Evolutionary conservation across 35 echinoderm and acorn worm genomes (phyloP).

Genomic region (Patiria miniata): DNA sequence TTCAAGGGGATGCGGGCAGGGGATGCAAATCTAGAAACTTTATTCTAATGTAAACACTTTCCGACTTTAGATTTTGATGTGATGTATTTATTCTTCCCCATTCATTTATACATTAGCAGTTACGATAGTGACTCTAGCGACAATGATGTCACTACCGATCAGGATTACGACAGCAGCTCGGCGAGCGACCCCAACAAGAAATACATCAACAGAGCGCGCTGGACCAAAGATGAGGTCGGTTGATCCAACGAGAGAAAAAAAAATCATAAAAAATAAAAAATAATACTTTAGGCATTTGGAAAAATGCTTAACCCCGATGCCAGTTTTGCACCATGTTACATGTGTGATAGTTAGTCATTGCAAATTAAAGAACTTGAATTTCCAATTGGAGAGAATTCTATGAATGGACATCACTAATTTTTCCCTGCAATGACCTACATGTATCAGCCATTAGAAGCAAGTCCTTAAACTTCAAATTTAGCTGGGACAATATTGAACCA

Average conservation of each 20-base stretch:
- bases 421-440: too few relatives aligned
- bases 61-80: too few relatives aligned
- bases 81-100: too few relatives aligned
- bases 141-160: background rate
- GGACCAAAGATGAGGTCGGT: constrained; percentile 36
- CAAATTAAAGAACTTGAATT: background rate
- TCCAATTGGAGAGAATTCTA: background rate
- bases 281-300: background rate
- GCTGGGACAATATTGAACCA: too few relatives aligned
- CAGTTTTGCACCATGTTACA: background rate
- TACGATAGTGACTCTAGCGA: constrained; percentile 45
- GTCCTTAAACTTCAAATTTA: too few relatives aligned
- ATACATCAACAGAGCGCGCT: constrained; percentile 38
- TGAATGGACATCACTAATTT: too few relatives aligned
- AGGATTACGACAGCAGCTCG: constrained; percentile 7
- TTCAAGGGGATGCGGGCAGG: too few relatives aligned
- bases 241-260: background rate
- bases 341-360: background rate
- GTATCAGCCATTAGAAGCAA: background rate
- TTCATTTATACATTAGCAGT: background rate
- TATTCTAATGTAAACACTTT: too few relatives aligned
- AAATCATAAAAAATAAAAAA: background rate
- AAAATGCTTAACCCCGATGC: too few relatives aligned
- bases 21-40: too few relatives aligned
- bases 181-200: background rate